Base-by-base conservation (phyloP, 2,113 vertebrate species). In the Chaenogobius annularis region DNA sequence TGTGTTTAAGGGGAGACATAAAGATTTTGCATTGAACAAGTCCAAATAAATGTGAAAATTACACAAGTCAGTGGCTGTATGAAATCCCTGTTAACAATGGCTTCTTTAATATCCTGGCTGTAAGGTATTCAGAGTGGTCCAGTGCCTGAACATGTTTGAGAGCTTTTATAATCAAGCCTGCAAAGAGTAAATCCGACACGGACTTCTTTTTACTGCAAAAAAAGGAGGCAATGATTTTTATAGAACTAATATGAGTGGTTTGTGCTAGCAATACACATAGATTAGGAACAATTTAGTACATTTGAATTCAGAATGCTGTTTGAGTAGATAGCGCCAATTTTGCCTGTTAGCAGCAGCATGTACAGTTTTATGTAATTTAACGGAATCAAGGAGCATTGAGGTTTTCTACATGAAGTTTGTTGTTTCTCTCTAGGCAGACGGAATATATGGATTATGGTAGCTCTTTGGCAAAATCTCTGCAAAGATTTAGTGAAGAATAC, bases 111-210 rank as follows among this genome's bases (percentile, higher is more conserved):
- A n/a, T 48, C 62, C 68, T 69, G 79, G 72, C 73, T 69, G 54
- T 73, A 44, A 72, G 72, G 61, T 63, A 78, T 87, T 84, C 86
- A 82, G 22, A 14, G 75, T 80, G 89, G 85, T 80, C 78, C 73
- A 83, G 9, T 82, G 77, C 68, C 77, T 75, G 75, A 50, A 83
- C 75, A 85, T 82, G 84, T 88, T 82, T 26, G 55, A 69, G 71
- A 71, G 72, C 73, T 84, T 87, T 85, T 75, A 85, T 79, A 77
- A 83, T 75, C 5, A 17, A 71, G 80, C 72, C 75, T 69, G 76
- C 43, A 75, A 68, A 71, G 54, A 71, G 62, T 44, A 55, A 68
- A 78, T 61, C 48, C 43, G 35, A 23, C 69, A 73, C 70, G 19
- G 43, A 79, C 73, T 69, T 69, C 59, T 74, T 73, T 75, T 67